Conservation (phyloP, 1,140 invertebrate genomes). For the Eubasilissa regina region DNA sequence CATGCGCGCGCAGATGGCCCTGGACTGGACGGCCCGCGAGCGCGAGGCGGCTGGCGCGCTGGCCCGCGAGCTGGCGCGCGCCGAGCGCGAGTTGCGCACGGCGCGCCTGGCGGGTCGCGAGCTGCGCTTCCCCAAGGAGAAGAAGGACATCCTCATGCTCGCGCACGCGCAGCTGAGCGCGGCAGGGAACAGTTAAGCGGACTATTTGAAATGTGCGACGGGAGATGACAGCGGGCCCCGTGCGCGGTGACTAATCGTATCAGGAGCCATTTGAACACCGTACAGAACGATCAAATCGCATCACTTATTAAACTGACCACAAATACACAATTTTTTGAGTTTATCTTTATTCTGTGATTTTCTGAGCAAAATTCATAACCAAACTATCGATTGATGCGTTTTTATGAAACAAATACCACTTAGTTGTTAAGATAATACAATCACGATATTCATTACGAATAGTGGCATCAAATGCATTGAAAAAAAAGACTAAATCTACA, state of each 20-base stretch:
- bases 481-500: too few species aligned
- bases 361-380: too few species aligned
- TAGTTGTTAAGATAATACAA: too few species aligned
- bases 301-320: too few species aligned
- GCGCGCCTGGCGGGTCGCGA: slow-evolving; percentile 91
- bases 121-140: slow-evolving; percentile 94
- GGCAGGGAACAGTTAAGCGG: slow-evolving; percentile 61
- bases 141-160: slow-evolving; percentile 93
- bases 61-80: slow-evolving; percentile 84
- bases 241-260: neutral
- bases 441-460: too few species aligned
- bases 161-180: slow-evolving; percentile 85
- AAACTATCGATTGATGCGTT: too few species aligned
- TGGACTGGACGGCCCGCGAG: slow-evolving; percentile 94
- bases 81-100: slow-evolving; percentile 91
- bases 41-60: slow-evolving; percentile 88
- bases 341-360: too few species aligned
- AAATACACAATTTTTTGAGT: too few species aligned
- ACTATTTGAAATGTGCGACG: neutral
- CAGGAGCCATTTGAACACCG: too few species aligned
- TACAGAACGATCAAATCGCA: too few species aligned
- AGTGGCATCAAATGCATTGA: too few species aligned
- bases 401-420: too few species aligned
- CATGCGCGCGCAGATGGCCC: slow-evolving; percentile 96
- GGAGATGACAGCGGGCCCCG: neutral